Evolutionary conservation across 2,797 vertebrate species (phyloP).

Genomic region (Babyrousa celebensis): DNA sequence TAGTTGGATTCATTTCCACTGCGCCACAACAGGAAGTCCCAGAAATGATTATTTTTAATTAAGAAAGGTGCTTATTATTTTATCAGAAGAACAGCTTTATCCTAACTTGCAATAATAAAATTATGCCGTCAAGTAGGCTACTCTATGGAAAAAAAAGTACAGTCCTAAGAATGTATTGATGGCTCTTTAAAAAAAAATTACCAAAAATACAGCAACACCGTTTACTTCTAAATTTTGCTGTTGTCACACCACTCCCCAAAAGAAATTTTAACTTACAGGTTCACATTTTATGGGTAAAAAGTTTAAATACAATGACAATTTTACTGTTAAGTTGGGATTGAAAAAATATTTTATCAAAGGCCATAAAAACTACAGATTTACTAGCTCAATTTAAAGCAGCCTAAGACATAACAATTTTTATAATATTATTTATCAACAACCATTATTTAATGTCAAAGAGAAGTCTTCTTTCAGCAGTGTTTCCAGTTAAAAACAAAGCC

Average conservation of each 20-base stretch:
- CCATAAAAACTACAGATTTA: slow-evolving; percentile 58
- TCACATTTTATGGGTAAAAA: slow-evolving; percentile 21
- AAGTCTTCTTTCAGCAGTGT: neutral
- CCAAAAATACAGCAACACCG: slow-evolving; percentile 28
- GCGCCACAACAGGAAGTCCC: too few relatives aligned
- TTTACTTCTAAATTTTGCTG: slow-evolving; percentile 61
- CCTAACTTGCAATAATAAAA: slow-evolving; percentile 65
- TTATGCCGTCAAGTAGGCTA: slow-evolving; percentile 9
- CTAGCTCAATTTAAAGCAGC: slow-evolving; percentile 19
- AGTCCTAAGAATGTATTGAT: slow-evolving; percentile 62
- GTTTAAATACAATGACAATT: slow-evolving; percentile 37
- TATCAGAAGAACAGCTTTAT: slow-evolving; percentile 46
- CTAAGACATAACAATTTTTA: neutral
- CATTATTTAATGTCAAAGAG: slow-evolving; percentile 36
- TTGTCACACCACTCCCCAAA: neutral
- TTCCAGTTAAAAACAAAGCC: slow-evolving; percentile 33
- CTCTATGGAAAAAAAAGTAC: slow-evolving; percentile 66
- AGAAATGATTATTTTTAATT: slow-evolving; percentile 75
- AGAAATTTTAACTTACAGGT: slow-evolving; percentile 23
- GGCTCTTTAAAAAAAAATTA: neutral
- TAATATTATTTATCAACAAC: neutral
- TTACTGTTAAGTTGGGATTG: neutral
- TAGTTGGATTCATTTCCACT: too few relatives aligned
- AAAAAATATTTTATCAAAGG: slow-evolving; percentile 58
- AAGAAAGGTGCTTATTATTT: slow-evolving; percentile 70